phyloP scores from a whole-genome alignment of 1,140 invertebrate genomes.

The Drosophila saltans region DNA sequence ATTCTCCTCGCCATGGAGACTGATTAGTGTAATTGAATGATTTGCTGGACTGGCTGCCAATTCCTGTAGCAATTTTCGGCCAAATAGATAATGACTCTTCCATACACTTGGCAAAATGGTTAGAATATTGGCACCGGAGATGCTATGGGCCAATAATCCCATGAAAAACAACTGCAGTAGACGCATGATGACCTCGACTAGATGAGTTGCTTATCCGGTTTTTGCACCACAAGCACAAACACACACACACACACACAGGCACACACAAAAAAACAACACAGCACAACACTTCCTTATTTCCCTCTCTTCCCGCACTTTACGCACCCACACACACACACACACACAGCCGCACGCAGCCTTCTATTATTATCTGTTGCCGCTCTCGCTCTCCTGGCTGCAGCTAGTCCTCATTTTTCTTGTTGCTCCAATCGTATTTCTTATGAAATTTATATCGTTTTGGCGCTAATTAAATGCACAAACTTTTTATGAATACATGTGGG shows the following conservation, averaged over 20 bases:
- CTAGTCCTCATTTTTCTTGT: constrained; percentile 58
- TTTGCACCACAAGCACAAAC: constrained; percentile 19
- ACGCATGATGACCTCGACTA: constrained; percentile 47
- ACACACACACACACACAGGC: no score
- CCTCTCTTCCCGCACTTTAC: constrained; percentile 25
- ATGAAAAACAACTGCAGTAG: constrained; percentile 49
- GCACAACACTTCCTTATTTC: constrained; percentile 24
- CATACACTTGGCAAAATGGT: constrained; percentile 77
- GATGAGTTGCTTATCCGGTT: constrained; percentile 64
- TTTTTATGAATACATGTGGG: constrained; percentile 30
- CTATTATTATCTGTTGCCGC: constrained; percentile 69
- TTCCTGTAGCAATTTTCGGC: constrained; percentile 80
- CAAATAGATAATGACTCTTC: constrained; percentile 79
- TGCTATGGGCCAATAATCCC: constrained; percentile 40
- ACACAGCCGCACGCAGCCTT: constrained; percentile 20
- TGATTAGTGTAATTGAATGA: constrained; percentile 83
- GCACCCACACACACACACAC: constrained; percentile 23
- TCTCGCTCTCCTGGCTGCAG: constrained; percentile 33
- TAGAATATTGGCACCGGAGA: constrained; percentile 65
- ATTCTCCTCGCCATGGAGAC: constrained; percentile 51
- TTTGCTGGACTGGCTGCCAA: constrained; percentile 82
- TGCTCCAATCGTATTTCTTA: constrained; percentile 23
- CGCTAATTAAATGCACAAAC: constrained; percentile 52
- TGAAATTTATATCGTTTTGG: constrained; percentile 36
- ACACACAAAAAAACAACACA: no score